Conservation (phyloP, 2,113 vertebrate species). For the Morone saxatilis region DNA sequence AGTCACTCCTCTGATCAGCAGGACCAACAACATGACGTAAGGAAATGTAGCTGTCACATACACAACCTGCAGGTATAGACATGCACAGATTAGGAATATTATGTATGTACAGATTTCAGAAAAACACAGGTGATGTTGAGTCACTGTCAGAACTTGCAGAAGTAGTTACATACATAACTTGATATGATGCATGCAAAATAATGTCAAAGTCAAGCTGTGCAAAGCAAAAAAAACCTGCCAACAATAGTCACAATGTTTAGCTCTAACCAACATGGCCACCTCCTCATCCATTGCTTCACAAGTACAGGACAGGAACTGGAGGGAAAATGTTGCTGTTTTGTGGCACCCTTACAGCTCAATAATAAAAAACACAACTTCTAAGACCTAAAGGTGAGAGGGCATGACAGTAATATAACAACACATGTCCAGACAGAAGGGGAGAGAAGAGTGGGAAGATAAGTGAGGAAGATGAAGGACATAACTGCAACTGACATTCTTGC, state of each 20-base stretch:
- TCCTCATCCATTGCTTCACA: neutral
- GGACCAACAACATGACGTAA: slow-evolving; percentile 95
- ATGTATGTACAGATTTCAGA: neutral
- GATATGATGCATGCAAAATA: neutral
- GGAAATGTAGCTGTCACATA: slow-evolving; percentile 98
- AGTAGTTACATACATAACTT: slow-evolving; percentile 1
- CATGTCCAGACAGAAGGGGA: neutral
- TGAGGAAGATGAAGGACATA: neutral
- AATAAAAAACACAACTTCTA: neutral
- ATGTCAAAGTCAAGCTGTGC: neutral
- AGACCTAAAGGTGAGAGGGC: neutral
- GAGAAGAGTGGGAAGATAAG: neutral
- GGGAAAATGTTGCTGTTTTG: neutral
- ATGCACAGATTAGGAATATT: slow-evolving; percentile 20
- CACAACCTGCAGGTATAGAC: slow-evolving; percentile 88
- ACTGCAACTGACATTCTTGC: neutral
- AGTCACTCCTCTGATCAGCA: slow-evolving; percentile 94
- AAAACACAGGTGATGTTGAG: neutral
- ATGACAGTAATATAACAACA: neutral
- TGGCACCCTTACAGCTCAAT: neutral
- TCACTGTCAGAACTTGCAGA: slow-evolving; percentile 2
- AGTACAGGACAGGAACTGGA: neutral
- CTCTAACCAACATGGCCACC: neutral
- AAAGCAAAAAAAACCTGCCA: neutral
- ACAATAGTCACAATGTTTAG: neutral